Percentiles rank a stretch among this genome's conserved stretches.
phyloP scores from a whole-genome alignment of 2,113 vertebrate species.

The Furnarius figulus region DNA sequence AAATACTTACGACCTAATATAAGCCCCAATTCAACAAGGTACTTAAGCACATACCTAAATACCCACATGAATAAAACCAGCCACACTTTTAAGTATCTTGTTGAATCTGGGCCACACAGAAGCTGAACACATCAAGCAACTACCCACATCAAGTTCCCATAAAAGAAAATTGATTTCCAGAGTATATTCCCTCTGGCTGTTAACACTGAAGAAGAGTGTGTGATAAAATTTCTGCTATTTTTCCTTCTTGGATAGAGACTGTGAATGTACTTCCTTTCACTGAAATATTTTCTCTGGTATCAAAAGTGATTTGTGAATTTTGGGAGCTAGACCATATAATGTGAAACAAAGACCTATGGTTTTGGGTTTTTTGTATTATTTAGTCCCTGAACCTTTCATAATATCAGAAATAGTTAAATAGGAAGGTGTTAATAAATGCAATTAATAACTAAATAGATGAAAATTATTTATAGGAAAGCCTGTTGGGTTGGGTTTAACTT shows the following conservation, averaged over 20 bases:
- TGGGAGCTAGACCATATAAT: neutral
- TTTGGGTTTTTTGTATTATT: neutral
- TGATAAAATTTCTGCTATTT: neutral
- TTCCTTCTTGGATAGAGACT: neutral
- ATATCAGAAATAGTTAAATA: neutral
- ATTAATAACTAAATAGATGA: neutral
- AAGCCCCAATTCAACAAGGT: conserved; percentile 26
- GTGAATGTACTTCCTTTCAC: neutral
- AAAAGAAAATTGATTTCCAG: conserved; percentile 54
- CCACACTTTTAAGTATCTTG: conserved; percentile 24
- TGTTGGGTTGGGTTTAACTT: neutral
- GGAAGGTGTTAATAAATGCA: neutral
- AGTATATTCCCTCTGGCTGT: conserved; percentile 43
- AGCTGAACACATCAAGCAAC: conserved; percentile 43
- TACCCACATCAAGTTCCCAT: conserved; percentile 23
- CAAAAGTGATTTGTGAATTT: neutral
- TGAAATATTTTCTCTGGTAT: neutral
- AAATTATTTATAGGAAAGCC: neutral
- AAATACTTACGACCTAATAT: neutral
- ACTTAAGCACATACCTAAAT: conserved; percentile 44
- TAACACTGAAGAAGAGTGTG: conserved; percentile 30
- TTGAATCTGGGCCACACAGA: conserved; percentile 57
- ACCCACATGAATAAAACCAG: conserved; percentile 47
- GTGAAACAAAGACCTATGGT: neutral
- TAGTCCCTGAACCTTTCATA: neutral